Evolutionary conservation across 1,140 invertebrate species (phyloP).

Genomic region (Zeugodacus cucurbitae): DNA sequence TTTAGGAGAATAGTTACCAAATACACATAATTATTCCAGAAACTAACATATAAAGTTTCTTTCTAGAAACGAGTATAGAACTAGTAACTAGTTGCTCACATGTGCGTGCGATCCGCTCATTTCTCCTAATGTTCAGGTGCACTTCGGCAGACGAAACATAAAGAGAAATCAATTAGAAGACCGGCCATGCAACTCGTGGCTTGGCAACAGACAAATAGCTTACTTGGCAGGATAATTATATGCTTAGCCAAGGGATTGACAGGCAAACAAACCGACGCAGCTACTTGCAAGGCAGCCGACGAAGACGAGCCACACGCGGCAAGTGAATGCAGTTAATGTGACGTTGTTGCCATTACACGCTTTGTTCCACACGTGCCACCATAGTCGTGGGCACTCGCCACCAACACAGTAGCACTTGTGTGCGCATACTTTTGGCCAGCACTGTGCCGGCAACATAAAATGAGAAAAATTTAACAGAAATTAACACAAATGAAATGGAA

Average conservation of each 20-base stretch:
- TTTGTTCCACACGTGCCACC: background rate
- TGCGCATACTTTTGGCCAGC: background rate
- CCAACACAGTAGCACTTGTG: background rate
- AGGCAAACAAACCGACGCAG: background rate
- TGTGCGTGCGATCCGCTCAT: background rate
- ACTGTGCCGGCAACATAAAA: background rate
- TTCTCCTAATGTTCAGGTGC: background rate
- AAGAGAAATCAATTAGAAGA: background rate
- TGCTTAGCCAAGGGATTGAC: background rate
- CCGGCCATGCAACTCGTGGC: background rate
- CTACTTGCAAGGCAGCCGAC: background rate
- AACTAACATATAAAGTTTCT: no score
- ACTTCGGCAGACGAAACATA: background rate
- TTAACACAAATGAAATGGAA: background rate
- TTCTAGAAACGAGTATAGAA: no score
- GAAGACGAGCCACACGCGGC: background rate
- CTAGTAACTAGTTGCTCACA: no score
- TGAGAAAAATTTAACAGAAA: background rate
- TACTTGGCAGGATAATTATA: constrained; percentile 14
- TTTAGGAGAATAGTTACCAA: no score
- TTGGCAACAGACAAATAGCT: constrained; percentile 3
- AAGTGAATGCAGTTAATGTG: constrained; percentile 17
- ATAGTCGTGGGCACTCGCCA: background rate
- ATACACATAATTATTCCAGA: no score
- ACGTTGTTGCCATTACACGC: background rate